Evolutionary conservation across 1,140 invertebrate genomes (phyloP).

Genomic region (Drosophila persimilis): DNA sequence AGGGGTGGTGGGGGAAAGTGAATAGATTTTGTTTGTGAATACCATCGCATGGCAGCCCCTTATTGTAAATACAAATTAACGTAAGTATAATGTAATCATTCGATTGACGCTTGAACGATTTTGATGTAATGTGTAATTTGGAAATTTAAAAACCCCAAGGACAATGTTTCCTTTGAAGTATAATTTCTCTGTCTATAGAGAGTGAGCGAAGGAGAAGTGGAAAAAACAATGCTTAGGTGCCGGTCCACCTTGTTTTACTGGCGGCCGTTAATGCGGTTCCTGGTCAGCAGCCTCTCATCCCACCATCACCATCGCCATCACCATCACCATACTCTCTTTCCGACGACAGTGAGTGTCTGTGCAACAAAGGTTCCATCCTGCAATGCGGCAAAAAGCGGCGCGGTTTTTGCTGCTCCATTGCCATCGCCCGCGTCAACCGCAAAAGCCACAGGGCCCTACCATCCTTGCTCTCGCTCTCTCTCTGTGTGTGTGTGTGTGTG

Average conservation of each 20-base stretch:
- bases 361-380: conserved; percentile 74
- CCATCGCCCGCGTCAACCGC: conserved; percentile 58
- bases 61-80: no score
- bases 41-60: no score
- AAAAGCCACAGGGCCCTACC: conserved; percentile 48
- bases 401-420: conserved; percentile 69
- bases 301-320: no score
- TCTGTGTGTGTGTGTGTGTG: conserved; percentile 1
- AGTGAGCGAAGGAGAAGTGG: conserved; percentile 23
- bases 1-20: neutral
- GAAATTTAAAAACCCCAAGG: no score
- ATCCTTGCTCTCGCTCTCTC: conserved; percentile 16
- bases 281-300: conserved; percentile 3
- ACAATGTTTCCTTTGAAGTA: no score
- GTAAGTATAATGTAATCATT: no score
- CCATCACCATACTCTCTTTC: no score
- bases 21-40: no score
- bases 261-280: conserved; percentile 72
- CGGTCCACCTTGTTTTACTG: conserved; percentile 61
- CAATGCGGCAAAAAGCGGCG: conserved; percentile 79
- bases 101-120: no score
- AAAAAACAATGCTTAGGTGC: conserved; percentile 19
- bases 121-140: no score
- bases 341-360: conserved; percentile 16
- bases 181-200: no score